These are phyloP conservation scores for Eurystomus gularis DNA, from an alignment of 2,113 vertebrate genomes.

Conservation along the genomic window DNA sequence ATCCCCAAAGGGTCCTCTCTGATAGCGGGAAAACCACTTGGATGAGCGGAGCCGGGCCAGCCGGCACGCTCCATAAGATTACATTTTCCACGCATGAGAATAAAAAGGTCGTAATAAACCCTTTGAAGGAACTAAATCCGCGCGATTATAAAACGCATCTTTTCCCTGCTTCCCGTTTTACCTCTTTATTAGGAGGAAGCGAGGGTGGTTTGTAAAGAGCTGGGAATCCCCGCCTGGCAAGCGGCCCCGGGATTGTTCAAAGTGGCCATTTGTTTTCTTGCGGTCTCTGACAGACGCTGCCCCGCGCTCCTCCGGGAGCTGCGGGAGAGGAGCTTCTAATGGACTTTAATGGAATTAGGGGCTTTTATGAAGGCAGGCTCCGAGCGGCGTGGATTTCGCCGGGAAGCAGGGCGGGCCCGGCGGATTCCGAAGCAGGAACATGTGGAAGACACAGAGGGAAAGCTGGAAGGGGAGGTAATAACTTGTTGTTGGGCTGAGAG, in stretches of 20 bases:
- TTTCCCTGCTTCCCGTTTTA: background rate
- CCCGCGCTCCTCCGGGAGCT: background rate
- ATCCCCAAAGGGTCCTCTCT: background rate
- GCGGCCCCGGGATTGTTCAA: background rate
- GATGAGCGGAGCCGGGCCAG: background rate
- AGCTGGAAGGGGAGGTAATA: background rate
- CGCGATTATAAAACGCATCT: constrained; percentile 34
- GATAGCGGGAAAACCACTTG: background rate
- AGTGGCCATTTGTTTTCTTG: background rate
- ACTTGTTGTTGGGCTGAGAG: background rate
- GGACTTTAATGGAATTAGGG: background rate
- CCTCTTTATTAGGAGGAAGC: constrained; percentile 10
- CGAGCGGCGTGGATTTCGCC: background rate
- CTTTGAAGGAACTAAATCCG: constrained; percentile 22
- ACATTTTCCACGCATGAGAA: constrained; percentile 46
- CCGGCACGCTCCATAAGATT: constrained; percentile 9
- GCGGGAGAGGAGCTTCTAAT: background rate
- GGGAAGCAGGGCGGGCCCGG: background rate
- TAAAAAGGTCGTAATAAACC: constrained; percentile 60
- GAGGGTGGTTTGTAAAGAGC: background rate
- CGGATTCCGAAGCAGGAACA: background rate
- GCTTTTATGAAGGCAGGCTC: background rate
- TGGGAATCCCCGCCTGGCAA: constrained; percentile 16
- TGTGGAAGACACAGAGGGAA: background rate
- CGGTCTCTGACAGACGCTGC: background rate